A percentile compares a stretch with the other conserved stretches of the same genome.
Conservation (phyloP, 2,888 invertebrate genomes). For the Arge pagana region DNA sequence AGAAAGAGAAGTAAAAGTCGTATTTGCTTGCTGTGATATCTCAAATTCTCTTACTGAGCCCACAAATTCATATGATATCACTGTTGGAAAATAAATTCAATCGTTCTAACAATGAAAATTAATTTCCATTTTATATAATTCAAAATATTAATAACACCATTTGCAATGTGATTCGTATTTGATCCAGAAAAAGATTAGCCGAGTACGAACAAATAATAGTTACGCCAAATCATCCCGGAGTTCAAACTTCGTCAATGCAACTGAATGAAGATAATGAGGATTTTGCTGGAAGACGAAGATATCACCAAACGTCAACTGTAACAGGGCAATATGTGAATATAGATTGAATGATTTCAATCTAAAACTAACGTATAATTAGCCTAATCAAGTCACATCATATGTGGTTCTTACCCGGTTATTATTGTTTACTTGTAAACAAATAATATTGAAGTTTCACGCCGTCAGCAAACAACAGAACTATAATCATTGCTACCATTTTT, state of each 20-base stretch:
- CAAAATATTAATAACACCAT: neutral
- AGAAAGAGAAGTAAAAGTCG: too few relatives aligned
- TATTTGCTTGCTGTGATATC: too few relatives aligned
- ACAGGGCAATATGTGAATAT: slow-evolving; percentile 71
- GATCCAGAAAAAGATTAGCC: slow-evolving; percentile 71
- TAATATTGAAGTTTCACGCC: neutral
- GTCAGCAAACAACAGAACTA: neutral
- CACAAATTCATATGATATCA: too few relatives aligned
- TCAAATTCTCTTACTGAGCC: too few relatives aligned
- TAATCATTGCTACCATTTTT: neutral
- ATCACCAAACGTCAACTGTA: slow-evolving; percentile 88
- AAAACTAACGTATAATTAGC: too few relatives aligned
- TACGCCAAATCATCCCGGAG: slow-evolving; percentile 79
- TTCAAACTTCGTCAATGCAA: slow-evolving; percentile 81
- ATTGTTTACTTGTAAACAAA: neutral
- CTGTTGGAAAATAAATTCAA: too few relatives aligned
- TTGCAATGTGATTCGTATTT: slow-evolving; percentile 17
- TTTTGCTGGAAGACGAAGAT: slow-evolving; percentile 87
- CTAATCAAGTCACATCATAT: too few relatives aligned
- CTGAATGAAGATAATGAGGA: slow-evolving; percentile 95
- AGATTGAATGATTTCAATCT: slow-evolving; percentile 35
- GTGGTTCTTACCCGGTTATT: neutral
- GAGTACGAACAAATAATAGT: slow-evolving; percentile 88
- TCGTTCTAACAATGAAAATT: neutral
- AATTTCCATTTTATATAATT: neutral